Base-by-base conservation (phyloP, 1,140 invertebrate genomes). In the Pissodes strobi region DNA sequence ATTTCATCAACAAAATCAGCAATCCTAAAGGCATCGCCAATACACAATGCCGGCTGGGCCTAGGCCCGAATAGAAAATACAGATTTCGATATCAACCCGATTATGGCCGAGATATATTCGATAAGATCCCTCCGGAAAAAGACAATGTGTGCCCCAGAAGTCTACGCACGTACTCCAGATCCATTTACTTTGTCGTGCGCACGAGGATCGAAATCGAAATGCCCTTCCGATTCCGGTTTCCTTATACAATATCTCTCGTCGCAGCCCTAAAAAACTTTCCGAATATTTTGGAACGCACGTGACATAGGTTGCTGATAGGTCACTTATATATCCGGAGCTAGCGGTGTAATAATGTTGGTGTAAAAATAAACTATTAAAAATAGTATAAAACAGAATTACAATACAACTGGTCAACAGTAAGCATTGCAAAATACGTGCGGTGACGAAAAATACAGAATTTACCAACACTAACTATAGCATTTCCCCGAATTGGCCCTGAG, bases 181-280 rank as follows among this genome's bases (percentile, higher is more conserved):
- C 64, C 56, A 66, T 66, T 66, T 66, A 66, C 64, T 61, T 61
- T 61, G 58, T 61, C 58, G 58, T 56, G 56, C 56, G 64, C 55
- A 66, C 46, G 64, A 66, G 64, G 64, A 66, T 59, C 56, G 64
- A 66, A 66, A 66, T 66, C 56, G 64, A 52, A 66, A 66, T 52
- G 38, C 30, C 64, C 45, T 65, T 65, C 34, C 39, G 61, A 53
- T 55, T 63, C 51, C 62, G 45, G 53, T 18, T 56, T 56, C 25
- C 18, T 55, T 53, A 43, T 30, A 52, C n/a, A 62, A 15, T 18
- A 22, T 45, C 46, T 64, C 38, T n/a, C 21, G 41, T 25, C 19
- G n/a, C 49, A 21, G 21, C 23, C 8, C 13, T 18, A 57, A 49
- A 64, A 56, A 46, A 48, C 34, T 57, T 64, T 39, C 25, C 21